Evolutionary conservation across 2,888 invertebrate species (phyloP), one percentile per base, ranked within the genome.

Genomic region (Galerucella nymphaeae): DNA sequence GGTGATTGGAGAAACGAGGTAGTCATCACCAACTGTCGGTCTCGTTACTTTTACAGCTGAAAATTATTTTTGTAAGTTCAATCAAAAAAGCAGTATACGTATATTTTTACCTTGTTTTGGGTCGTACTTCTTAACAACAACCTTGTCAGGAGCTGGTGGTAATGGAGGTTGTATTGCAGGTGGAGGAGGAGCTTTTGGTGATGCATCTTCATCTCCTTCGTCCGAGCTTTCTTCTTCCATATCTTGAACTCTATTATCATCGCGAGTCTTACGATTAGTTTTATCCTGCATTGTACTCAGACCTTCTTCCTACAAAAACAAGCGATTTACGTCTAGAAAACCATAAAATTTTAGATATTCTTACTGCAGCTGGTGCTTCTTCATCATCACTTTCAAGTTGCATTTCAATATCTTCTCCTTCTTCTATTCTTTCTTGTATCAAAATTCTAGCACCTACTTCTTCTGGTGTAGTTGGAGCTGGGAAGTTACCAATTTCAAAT

Each of bases 1-100:
- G 0, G 99, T 99, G 83, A 99, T 96, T 0, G 99, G 99, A 0
- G 99, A 99, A 76, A 99, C 96, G 68, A 99, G 91, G 89, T 93
- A 99, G 84, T 97, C 96, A 83, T 96, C 96, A 0, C 93, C 90
- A 6, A 92, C 87, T 6, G 90, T 89, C 30, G 91, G 90, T 23
- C 93, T 90, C 1, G 91, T 87, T 0, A 89, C 88, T 83, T 90
- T 89, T 20, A 88, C 87, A 55, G 87, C 87, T 86, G 78, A 67
- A 83, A 83, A 58, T 16, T 50, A 61, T 66, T 4, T 50, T 69
- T n/a, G 30, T 58, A 38, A 23, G 38, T 30, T n/a, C 10, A 66
- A 66, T 30, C 5, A 23, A 9, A 23, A 58, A 23, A 30, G 55
- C 18, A 13, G 14, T 30, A 38, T 14, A 30, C 16, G 13, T 38